These are phyloP conservation scores for Peromyscus eremicus DNA, from an alignment of 2,797 vertebrate genomes.

Conservation along the genomic window DNA sequence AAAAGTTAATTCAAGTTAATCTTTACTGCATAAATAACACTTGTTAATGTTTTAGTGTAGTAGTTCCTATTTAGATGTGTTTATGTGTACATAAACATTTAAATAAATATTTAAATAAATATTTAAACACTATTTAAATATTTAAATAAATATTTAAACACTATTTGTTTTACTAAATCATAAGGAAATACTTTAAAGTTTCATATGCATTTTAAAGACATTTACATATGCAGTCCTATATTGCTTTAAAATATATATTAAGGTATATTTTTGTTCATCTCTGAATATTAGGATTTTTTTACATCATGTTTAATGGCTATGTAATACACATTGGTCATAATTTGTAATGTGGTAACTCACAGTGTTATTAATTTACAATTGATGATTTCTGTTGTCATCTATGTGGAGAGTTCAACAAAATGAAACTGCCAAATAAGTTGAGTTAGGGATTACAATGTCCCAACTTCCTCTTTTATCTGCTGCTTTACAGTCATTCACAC, in stretches of 20 bases:
- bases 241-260: not conserved
- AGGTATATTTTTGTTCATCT: not conserved
- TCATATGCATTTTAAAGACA: not conserved
- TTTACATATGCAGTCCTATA: not conserved
- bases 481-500: not conserved
- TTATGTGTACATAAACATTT: too few species aligned
- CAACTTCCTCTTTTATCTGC: not conserved
- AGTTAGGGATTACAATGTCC: not conserved
- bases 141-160: not conserved
- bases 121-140: too few species aligned
- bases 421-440: not conserved
- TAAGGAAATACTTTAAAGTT: not conserved
- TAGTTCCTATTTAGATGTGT: not conserved
- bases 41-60: not conserved
- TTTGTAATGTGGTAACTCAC: slow-evolving; percentile 2
- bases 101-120: too few species aligned
- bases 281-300: not conserved
- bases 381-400: not conserved
- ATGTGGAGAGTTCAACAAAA: not conserved
- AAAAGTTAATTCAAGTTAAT: not conserved
- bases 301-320: slow-evolving; percentile 33
- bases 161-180: not conserved
- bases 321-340: not conserved
- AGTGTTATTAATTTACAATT: not conserved
- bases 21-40: not conserved